phyloP scores from a whole-genome alignment of 2,113 vertebrate genomes.

The Cichladusa arquata region DNA sequence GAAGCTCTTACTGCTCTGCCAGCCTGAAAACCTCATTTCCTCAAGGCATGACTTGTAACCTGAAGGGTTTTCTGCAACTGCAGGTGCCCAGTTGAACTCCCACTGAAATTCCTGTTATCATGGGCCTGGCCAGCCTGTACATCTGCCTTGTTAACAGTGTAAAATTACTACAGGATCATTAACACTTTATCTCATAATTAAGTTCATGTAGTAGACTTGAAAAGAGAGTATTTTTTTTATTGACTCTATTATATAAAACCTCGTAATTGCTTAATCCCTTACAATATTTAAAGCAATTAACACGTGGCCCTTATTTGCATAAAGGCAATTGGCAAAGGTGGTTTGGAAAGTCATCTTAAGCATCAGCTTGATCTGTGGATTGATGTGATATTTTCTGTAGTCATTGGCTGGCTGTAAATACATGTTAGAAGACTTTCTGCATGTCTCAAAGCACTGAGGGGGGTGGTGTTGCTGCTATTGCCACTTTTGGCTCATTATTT shows the following conservation, averaged over 20 bases:
- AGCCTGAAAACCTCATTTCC: neutral
- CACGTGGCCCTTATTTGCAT: neutral
- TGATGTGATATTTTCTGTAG: neutral
- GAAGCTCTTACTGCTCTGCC: neutral
- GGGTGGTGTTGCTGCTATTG: neutral
- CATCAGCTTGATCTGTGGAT: neutral
- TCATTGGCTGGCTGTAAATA: neutral
- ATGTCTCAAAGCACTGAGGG: neutral
- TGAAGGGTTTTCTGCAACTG: neutral
- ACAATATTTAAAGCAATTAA: slow-evolving; percentile 13
- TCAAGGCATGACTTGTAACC: neutral
- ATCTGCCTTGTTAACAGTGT: neutral
- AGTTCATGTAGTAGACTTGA: neutral
- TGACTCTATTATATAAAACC: neutral
- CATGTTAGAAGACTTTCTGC: neutral
- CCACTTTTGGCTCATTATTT: neutral
- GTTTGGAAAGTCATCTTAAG: neutral
- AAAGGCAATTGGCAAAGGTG: neutral
- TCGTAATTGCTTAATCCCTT: neutral
- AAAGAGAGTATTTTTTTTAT: neutral
- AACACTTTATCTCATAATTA: slow-evolving; percentile 9
- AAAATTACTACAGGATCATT: neutral
- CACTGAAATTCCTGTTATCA: neutral
- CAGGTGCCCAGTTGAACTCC: neutral
- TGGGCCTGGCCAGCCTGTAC: neutral